These are phyloP conservation scores for Argyresthia goedartella DNA, from an alignment of 2,888 invertebrate species.

Conservation along the genomic window DNA sequence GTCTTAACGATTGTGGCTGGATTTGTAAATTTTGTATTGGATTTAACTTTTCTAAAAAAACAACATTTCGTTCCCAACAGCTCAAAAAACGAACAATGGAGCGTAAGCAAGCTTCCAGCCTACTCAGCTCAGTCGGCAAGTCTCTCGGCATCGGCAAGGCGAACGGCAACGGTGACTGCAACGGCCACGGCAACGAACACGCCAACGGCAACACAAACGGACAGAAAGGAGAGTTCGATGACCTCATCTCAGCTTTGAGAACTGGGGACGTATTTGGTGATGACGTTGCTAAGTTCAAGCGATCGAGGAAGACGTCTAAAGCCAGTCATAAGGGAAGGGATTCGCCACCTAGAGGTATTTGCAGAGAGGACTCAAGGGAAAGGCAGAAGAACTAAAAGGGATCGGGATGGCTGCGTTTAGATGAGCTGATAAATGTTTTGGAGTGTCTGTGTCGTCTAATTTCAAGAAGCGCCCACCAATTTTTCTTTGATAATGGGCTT, in stretches of 20 bases:
- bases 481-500: too few relatives aligned
- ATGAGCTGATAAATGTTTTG: not conserved
- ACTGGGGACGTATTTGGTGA: slow-evolving; percentile 97
- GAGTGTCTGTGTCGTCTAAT: too few relatives aligned
- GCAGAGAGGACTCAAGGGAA: slow-evolving; percentile 61
- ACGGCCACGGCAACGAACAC: slow-evolving; percentile 56
- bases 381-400: slow-evolving; percentile 51
- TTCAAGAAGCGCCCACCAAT: too few relatives aligned
- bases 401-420: not conserved
- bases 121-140: slow-evolving; percentile 80
- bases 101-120: slow-evolving; percentile 85
- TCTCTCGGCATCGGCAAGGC: slow-evolving; percentile 75
- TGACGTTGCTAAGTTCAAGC: slow-evolving; percentile 90
- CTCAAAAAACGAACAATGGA: slow-evolving; percentile 90
- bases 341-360: slow-evolving; percentile 50
- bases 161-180: slow-evolving; percentile 61
- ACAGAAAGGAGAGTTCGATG: slow-evolving; percentile 93
- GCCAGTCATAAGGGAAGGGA: slow-evolving; percentile 52
- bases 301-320: slow-evolving; percentile 59
- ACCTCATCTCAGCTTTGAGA: slow-evolving; percentile 92
- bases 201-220: slow-evolving; percentile 50
- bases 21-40: too few relatives aligned
- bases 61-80: slow-evolving; percentile 32
- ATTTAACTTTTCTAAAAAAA: too few relatives aligned
- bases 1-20: too few relatives aligned